Base-by-base conservation (phyloP, 2,888 invertebrate species). In the Leptinotarsa rubiginosa region DNA sequence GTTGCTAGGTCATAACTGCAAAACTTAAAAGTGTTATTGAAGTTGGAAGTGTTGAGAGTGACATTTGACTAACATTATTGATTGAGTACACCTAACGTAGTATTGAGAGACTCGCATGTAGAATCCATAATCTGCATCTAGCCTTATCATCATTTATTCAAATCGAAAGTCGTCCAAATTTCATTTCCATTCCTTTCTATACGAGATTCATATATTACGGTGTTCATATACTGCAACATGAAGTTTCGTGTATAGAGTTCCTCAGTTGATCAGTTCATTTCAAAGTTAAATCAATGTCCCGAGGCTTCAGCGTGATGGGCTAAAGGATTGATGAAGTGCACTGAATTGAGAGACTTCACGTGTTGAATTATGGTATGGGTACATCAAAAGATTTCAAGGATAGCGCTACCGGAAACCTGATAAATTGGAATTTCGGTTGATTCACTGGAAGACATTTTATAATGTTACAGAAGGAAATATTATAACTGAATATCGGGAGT, bases 221-320 rank as follows among this genome's bases (percentile, higher is more conserved):
- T 52, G 4, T 41, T 41, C 41, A 41, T 41, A 10, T 52, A 52
- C 52, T n/a, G 52, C 10, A 52, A 18, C 13, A 52, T 52, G 52
- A 20, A 56, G 56, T 22, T 22, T 22, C 56, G 20, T 18, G 54
- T 54, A 54, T 18, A 54, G 3, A 56, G 22, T 22, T 56, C 15
- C 56, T 56, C 56, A 56, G 56, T 56, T 56, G 56, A 56, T 56
- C 56, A 56, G 56, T 56, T 56, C 56, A 56, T 56, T 56, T 56
- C 56, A 56, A 56, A 56, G 56, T 56, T 56, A 20, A 56, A 56
- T 56, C 56, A 56, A 56, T 22, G 22, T 15, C 22, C 56, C 22
- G 22, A 56, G 56, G 56, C 56, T 56, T 56, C 56, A 13, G 22
- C 56, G 13, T 56, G 16, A 56, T 56, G 22, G 41, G 56, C 56